A percentile compares a stretch with the other conserved stretches of the same genome.
These are phyloP conservation scores for Serinus canaria DNA, from an alignment of 2,113 vertebrate species.

Conservation along the genomic window DNA sequence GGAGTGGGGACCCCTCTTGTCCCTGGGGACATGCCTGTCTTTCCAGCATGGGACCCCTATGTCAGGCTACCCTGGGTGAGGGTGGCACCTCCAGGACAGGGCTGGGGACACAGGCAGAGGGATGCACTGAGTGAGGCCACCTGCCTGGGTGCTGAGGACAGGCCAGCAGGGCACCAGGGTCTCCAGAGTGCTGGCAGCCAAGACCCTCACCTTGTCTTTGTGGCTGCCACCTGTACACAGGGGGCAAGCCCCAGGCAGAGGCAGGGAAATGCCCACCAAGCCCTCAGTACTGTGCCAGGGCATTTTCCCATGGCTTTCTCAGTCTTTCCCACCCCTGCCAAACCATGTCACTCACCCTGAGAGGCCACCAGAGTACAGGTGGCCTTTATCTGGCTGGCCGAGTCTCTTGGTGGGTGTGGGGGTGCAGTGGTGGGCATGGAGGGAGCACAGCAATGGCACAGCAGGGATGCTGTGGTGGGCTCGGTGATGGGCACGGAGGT, in stretches of 20 bases:
- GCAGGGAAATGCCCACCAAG: not conserved
- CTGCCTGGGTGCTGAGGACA: not conserved
- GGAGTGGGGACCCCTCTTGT: not conserved
- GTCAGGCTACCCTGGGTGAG: not conserved
- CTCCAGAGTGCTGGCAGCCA: not conserved
- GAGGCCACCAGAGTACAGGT: not conserved
- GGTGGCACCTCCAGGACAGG: not conserved
- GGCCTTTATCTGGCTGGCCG: not conserved
- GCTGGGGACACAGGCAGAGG: not conserved
- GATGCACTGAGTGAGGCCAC: rapidly evolving
- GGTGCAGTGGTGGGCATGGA: not conserved
- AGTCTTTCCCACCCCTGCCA: not conserved
- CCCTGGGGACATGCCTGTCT: not conserved
- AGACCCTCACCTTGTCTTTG: not conserved
- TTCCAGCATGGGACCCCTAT: rapidly evolving
- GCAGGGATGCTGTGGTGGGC: not conserved
- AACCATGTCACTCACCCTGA: not conserved
- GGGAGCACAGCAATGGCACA: not conserved
- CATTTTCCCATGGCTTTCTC: not conserved
- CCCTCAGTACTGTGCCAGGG: not conserved
- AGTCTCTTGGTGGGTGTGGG: not conserved
- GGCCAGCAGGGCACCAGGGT: not conserved
- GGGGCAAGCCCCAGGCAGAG: not conserved
- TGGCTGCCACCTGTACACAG: not conserved
- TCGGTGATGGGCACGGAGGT: not conserved